Percentiles rank a stretch among this genome's conserved stretches.
These are phyloP conservation scores for Ophioderma brevispina DNA, from an alignment of 35 echinoderm and acorn worm genomes.

Conservation along the genomic window DNA sequence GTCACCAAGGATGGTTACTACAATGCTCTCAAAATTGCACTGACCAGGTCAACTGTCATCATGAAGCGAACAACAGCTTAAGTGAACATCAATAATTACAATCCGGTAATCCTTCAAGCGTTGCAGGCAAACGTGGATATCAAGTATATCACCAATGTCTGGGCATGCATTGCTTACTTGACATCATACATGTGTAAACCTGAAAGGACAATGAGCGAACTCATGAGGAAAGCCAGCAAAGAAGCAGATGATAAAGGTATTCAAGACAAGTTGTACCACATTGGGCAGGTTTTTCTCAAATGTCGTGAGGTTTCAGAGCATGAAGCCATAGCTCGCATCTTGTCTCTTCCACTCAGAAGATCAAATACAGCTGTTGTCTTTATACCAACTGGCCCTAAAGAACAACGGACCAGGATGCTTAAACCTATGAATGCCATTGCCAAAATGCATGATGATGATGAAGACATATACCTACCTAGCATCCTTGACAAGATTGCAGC, in stretches of 20 bases:
- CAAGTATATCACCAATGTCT: conserved; percentile 39
- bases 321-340: conserved; percentile 33
- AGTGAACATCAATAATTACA: conserved; percentile 10
- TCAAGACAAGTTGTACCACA: conserved; percentile 25
- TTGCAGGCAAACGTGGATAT: conserved; percentile 33
- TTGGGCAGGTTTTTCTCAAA: conserved; percentile 16
- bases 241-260: conserved; percentile 16
- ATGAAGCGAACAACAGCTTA: conserved; percentile 13
- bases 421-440: neutral
- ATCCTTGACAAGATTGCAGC: conserved; percentile 38
- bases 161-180: conserved; percentile 36
- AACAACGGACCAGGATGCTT: conserved; percentile 21
- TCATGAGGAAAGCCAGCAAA: conserved; percentile 12
- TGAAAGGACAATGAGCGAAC: conserved; percentile 20
- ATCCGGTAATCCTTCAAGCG: conserved; percentile 3
- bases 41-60: conserved; percentile 7
- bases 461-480: neutral
- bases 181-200: conserved; percentile 33
- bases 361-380: conserved; percentile 16
- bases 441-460: conserved; percentile 18
- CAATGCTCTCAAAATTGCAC: neutral
- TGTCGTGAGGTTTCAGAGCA: conserved; percentile 37
- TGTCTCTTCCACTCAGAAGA: conserved; percentile 17
- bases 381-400: conserved; percentile 25
- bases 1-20: conserved; percentile 10